Conservation (phyloP, 2,888 invertebrate species). For the Synergus laeviventris region DNA sequence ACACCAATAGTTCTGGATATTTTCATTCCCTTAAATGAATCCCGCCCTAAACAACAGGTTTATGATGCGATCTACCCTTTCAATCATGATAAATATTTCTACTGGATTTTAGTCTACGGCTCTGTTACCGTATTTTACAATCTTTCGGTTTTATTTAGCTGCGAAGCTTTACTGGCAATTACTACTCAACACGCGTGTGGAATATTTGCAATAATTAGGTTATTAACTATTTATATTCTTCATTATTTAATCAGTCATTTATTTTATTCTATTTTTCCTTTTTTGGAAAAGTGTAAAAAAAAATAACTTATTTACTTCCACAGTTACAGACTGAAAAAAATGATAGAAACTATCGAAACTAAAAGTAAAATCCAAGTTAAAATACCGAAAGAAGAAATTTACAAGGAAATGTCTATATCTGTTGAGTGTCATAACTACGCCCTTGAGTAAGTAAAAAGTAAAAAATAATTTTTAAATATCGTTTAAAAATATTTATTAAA, state of each 20-base stretch:
- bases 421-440: not conserved
- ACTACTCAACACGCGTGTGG: slow-evolving; percentile 18
- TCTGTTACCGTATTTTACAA: not conserved
- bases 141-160: slow-evolving; percentile 5
- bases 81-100: not conserved
- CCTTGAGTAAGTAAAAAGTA: not conserved
- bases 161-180: not conserved
- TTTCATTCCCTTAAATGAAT: not conserved
- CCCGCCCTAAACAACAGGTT: not conserved
- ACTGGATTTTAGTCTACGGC: not conserved
- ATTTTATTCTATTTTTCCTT: not conserved
- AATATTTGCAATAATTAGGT: slow-evolving; percentile 17
- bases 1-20: slow-evolving; percentile 11
- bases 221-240: not conserved
- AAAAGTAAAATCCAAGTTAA: not conserved
- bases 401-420: not conserved
- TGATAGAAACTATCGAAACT: not conserved
- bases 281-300: too few species aligned
- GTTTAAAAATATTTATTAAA: not conserved
- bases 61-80: slow-evolving; percentile 9
- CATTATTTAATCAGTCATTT: not conserved
- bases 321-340: not conserved
- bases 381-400: not conserved
- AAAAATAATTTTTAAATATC: too few species aligned
- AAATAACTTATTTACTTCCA: not conserved